phyloP scores from a whole-genome alignment of 2,888 invertebrate species.

The Epinotia ramella region DNA sequence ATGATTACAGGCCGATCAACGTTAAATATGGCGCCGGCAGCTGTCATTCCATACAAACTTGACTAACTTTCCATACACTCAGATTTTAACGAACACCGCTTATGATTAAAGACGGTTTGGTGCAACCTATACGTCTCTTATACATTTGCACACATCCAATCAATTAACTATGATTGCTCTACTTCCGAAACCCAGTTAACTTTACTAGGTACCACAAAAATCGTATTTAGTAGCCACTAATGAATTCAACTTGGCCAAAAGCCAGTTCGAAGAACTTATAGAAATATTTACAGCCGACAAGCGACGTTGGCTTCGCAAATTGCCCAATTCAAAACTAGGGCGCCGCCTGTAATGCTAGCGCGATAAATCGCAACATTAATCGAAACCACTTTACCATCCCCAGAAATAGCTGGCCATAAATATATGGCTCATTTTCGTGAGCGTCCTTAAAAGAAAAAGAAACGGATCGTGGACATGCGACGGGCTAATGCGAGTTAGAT shows the following conservation, averaged over 20 bases:
- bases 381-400: constrained; percentile 63
- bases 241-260: constrained; percentile 12
- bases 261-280: constrained; percentile 32
- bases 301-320: constrained; percentile 35
- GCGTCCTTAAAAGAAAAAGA: constrained; percentile 71
- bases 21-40: no score
- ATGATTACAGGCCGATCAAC: no score
- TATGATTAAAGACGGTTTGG: no score
- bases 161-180: background rate
- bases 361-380: constrained; percentile 63
- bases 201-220: background rate
- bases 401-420: constrained; percentile 71
- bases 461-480: constrained; percentile 74
- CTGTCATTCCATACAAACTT: no score
- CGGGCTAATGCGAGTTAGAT: constrained; percentile 74
- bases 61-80: no score
- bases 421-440: constrained; percentile 74
- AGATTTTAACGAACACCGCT: no score
- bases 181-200: background rate
- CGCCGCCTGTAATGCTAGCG: constrained; percentile 51
- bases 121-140: background rate
- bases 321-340: constrained; percentile 49
- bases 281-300: constrained; percentile 16
- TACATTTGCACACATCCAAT: background rate
- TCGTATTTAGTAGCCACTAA: background rate